These are phyloP conservation scores for Delia radicum DNA, from an alignment of 1,140 invertebrate species.

Conservation along the genomic window DNA sequence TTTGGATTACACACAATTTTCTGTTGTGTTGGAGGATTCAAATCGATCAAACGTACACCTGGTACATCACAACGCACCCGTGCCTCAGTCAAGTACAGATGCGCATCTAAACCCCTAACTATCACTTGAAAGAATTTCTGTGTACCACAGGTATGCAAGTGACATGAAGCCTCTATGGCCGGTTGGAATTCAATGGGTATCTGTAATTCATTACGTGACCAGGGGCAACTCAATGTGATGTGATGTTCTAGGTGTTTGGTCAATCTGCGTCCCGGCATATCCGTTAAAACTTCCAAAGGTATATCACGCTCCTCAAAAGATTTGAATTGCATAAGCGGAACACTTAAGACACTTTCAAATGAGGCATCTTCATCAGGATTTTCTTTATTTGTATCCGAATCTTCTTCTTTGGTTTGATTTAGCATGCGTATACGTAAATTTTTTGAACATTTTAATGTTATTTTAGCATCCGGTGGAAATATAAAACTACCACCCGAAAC, in stretches of 20 bases:
- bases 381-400: not conserved
- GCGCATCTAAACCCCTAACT: constrained; percentile 67
- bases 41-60: constrained; percentile 63
- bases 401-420: not conserved
- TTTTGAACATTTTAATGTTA: constrained; percentile 62
- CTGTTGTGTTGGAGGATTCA: constrained; percentile 62
- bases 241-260: constrained; percentile 53
- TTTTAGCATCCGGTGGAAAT: constrained; percentile 58
- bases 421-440: constrained; percentile 58
- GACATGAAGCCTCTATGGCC: constrained; percentile 76
- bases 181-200: constrained; percentile 77
- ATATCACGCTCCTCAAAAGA: constrained; percentile 69
- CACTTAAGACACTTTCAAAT: constrained; percentile 63
- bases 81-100: constrained; percentile 63
- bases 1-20: constrained; percentile 37
- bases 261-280: constrained; percentile 69
- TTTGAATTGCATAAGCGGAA: constrained; percentile 65
- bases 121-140: constrained; percentile 80
- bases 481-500: constrained; percentile 69
- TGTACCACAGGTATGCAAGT: constrained; percentile 77
- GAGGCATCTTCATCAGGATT: constrained; percentile 34
- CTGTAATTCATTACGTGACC: constrained; percentile 67
- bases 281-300: constrained; percentile 68
- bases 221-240: constrained; percentile 71
- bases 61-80: constrained; percentile 60